Percentiles rank a stretch among this genome's conserved stretches.
Evolutionary conservation across 2,797 vertebrate genomes (phyloP).

Genomic region (Peromyscus attwateri): DNA sequence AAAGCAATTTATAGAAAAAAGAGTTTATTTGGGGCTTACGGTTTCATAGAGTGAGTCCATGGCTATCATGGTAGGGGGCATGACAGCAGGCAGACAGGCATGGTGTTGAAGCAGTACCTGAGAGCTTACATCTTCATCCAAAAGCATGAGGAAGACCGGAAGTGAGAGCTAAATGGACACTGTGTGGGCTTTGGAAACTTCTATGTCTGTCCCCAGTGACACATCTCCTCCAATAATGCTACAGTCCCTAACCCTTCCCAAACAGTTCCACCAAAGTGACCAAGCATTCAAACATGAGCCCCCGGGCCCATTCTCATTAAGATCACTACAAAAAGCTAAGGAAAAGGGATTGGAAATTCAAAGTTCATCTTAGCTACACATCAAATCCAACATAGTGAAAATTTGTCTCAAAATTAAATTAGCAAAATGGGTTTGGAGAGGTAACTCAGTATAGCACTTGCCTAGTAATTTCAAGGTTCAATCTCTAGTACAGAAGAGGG

Average conservation of each 20-base stretch:
- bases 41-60: neutral
- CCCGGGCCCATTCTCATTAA: neutral
- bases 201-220: too few species aligned
- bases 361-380: neutral
- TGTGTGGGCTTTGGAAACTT: neutral
- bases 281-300: neutral
- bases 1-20: neutral
- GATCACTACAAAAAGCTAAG: neutral
- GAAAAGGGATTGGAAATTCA: neutral
- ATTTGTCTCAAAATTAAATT: neutral
- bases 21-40: neutral
- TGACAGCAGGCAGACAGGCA: neutral
- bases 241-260: neutral
- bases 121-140: neutral
- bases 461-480: neutral
- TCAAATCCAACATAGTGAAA: neutral
- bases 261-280: neutral
- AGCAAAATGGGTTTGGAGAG: neutral
- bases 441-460: neutral
- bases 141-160: neutral
- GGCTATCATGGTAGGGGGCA: neutral
- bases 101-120: neutral
- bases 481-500: neutral
- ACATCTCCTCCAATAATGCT: neutral
- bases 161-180: neutral